Evolutionary conservation across 2,113 vertebrate species (phyloP).

Genomic region (Macrotus californicus): DNA sequence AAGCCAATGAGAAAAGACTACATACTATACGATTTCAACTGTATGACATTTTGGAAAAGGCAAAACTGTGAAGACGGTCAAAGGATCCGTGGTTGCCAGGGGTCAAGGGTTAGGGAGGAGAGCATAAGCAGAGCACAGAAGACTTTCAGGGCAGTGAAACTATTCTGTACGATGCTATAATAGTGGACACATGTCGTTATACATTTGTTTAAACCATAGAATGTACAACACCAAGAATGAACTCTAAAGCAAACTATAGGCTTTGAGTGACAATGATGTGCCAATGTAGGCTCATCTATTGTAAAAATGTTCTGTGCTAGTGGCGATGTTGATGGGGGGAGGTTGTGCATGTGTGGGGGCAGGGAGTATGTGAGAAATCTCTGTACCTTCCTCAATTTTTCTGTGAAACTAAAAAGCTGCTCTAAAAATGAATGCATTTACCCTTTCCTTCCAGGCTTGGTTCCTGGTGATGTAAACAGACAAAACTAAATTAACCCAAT

Average conservation of each 20-base stretch:
- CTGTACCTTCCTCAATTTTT: background rate
- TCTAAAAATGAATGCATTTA: background rate
- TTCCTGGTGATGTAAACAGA: background rate
- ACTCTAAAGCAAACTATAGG: background rate
- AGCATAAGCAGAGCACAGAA: background rate
- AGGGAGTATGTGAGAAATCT: background rate
- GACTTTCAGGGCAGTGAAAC: background rate
- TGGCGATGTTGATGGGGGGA: background rate
- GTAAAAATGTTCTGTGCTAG: background rate
- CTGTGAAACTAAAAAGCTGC: background rate
- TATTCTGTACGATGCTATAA: background rate
- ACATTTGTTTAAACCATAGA: background rate
- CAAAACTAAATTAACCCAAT: background rate
- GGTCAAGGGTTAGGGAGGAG: background rate
- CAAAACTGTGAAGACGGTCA: background rate
- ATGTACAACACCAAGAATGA: background rate
- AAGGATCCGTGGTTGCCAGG: background rate
- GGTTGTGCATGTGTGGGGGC: fast-evolving
- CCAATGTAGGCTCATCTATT: background rate
- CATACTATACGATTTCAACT: background rate
- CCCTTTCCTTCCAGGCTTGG: background rate
- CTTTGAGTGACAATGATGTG: background rate
- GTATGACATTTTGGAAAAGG: background rate
- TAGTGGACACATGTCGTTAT: background rate
- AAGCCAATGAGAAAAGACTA: background rate